Base-by-base conservation (phyloP, 2,113 vertebrate species). In the Heteronetta atricapilla region DNA sequence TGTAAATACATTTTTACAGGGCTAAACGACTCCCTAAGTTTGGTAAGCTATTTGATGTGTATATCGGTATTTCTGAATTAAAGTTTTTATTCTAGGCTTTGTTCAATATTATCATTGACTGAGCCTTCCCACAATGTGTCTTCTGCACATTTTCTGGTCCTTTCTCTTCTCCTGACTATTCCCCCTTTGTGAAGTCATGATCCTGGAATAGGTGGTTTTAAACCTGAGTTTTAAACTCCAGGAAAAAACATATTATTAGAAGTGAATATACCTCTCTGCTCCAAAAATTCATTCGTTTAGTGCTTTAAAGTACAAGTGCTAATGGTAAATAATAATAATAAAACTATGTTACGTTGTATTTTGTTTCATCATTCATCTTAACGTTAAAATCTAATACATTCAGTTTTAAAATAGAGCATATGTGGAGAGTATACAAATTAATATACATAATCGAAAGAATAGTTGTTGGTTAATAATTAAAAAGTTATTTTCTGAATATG, bases 211-310 rank as follows among this genome's bases (percentile, higher is more conserved):
- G 40, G 16, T 31, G 21, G 12, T 26, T 90, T 94, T 72, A 60
- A 81, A 66, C 13, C 5, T 58, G 34, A 81, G 34, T 62, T 94
- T 70, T 88, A 62, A 73, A 82, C 85, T 85, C 84, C 22, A 62
- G 6, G 8, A 28, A 42, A 63, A 94, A 53, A 42, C 25, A 2
- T 46, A 70, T 79, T 19, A 64, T 25, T 48, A 28, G 21, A 44
- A 84, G 76, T 94, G 70, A 76, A 82, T 77, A 82, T 19, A 62
- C 50, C 94, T 74, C 42, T 85, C 55, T 76, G 59, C 55, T 93
- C 52, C 59, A 72, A 69, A 94, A 90, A 72, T 62, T 46, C 20
- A 66, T 82, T 88, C 5, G 15, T 84, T 79, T 64, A 56, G 33
- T 53, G 85, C 48, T 78, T 93, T 89, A 59, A 86, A 62, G 34